phyloP scores from a whole-genome alignment of 2,888 invertebrate species.

The Dasypogon diadema region DNA sequence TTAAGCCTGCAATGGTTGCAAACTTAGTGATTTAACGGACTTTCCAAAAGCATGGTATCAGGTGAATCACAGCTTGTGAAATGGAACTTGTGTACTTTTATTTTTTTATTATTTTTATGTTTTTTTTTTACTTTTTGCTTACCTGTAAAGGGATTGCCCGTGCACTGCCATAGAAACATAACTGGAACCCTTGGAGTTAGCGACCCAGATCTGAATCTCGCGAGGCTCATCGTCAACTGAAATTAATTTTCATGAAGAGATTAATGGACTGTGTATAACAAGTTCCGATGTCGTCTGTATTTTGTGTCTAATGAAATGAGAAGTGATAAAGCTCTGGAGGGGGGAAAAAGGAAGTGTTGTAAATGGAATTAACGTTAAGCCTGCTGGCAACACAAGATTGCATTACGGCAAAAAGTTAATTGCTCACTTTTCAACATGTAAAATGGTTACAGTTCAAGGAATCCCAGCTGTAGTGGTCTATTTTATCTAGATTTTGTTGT shows the following conservation, averaged over 20 bases:
- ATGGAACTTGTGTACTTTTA: background rate
- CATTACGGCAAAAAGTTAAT: too few species aligned
- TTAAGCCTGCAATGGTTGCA: conserved; percentile 71
- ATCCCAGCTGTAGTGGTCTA: too few species aligned
- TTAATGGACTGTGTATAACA: conserved; percentile 41
- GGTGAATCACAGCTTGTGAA: background rate
- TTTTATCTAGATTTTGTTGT: too few species aligned
- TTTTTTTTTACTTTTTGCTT: too few species aligned
- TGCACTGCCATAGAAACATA: conserved; percentile 85
- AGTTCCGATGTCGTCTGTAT: background rate
- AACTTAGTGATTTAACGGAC: conserved; percentile 6
- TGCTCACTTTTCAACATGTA: too few species aligned
- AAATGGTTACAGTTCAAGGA: too few species aligned
- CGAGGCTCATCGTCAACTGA: conserved; percentile 80
- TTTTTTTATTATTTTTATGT: background rate
- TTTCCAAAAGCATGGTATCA: background rate
- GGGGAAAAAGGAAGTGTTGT: background rate
- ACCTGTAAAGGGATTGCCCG: conserved; percentile 84
- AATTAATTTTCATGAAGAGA: conserved; percentile 58
- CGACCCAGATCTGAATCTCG: conserved; percentile 83
- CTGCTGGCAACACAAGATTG: too few species aligned
- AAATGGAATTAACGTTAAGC: background rate
- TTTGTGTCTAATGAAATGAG: conserved; percentile 30
- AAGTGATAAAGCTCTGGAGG: conserved; percentile 13
- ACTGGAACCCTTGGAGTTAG: conserved; percentile 83